Base-by-base conservation (phyloP, 2,797 vertebrate species). In the Melanotaenia nigrans region DNA sequence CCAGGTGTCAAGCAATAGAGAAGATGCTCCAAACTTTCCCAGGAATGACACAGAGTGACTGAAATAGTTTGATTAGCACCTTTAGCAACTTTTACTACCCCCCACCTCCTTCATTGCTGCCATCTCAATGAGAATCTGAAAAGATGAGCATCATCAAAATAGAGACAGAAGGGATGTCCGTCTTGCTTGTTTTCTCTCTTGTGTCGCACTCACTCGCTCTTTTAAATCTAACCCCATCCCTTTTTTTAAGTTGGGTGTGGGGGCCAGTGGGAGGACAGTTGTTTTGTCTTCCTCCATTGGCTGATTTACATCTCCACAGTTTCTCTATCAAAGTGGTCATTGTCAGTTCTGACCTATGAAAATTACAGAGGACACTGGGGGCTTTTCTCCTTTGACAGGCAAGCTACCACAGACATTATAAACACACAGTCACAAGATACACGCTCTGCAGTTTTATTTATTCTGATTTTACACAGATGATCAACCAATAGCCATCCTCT, bases 221-320 rank as follows among this genome's bases (percentile, higher is more conserved):
- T 92, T 90, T 82, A 90, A 90, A 88, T 78, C 78, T 87, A 87
- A 92, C 80, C 68, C 85, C 84, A 77, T 83, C 79, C 68, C 57
- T 62, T 85, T 85, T 71, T 81, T 79, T 68, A 11, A 61, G 83
- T 57, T 28, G 82, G 77, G 79, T 80, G 81, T 75, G 80, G 84
- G 86, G 89, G 78, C 62, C 81, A 71, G 87, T 84, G 89, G 91
- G 92, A 90, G 90, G 92, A 93, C 88, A 89, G 85, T 90, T 91
- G 90, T 93, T 93, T 93, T 93, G 93, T 94, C 89, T 91, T 79
- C 85, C 88, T 90, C 85, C 84, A 90, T 92, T 92, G 87, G 90
- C 89, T 92, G 92, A 94, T 94, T 95, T 95, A 94, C 93, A 95
- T 95, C 90, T 94, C 91, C 91, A 94, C 92, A 94, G 94, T 85